Percentiles rank a stretch among this genome's conserved stretches.
phyloP scores from a whole-genome alignment of 2,888 invertebrate species.

The Liopterus haemorrhoidalis region DNA sequence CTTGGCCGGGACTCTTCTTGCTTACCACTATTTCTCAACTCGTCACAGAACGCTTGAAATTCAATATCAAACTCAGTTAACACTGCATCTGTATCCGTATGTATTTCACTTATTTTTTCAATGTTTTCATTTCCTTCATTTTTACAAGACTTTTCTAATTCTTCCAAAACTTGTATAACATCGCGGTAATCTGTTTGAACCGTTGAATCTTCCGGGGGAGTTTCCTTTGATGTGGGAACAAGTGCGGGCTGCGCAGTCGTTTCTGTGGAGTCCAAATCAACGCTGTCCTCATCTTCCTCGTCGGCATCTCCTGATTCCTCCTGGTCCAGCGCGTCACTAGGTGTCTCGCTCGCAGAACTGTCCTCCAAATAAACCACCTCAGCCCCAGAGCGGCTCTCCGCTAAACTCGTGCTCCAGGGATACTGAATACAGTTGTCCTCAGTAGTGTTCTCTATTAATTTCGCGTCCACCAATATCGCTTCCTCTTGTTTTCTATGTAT shows the following conservation, averaged over 20 bases:
- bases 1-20: slow-evolving; percentile 25
- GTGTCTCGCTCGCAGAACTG: slow-evolving; percentile 52
- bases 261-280: slow-evolving; percentile 15
- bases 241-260: slow-evolving; percentile 38
- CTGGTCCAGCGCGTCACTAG: slow-evolving; percentile 54
- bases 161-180: no score
- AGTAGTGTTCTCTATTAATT: slow-evolving; percentile 53
- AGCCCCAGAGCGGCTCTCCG: slow-evolving; percentile 45
- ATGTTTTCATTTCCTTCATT: no score
- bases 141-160: slow-evolving; percentile 9
- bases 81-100: no score
- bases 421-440: slow-evolving; percentile 45
- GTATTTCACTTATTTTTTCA: no score
- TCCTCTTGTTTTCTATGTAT: slow-evolving; percentile 24
- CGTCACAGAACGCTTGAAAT: background rate
- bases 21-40: slow-evolving; percentile 10
- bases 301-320: slow-evolving; percentile 46
- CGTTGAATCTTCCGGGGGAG: slow-evolving; percentile 30
- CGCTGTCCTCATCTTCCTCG: slow-evolving; percentile 45
- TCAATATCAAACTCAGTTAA: no score
- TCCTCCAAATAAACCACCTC: slow-evolving; percentile 66
- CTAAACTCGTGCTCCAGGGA: slow-evolving; percentile 48
- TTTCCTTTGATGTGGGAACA: slow-evolving; percentile 40
- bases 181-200: no score
- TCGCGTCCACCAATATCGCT: slow-evolving; percentile 54